Base-by-base conservation (phyloP, 2,797 vertebrate species). In the Lindbergichthys nudifrons region DNA sequence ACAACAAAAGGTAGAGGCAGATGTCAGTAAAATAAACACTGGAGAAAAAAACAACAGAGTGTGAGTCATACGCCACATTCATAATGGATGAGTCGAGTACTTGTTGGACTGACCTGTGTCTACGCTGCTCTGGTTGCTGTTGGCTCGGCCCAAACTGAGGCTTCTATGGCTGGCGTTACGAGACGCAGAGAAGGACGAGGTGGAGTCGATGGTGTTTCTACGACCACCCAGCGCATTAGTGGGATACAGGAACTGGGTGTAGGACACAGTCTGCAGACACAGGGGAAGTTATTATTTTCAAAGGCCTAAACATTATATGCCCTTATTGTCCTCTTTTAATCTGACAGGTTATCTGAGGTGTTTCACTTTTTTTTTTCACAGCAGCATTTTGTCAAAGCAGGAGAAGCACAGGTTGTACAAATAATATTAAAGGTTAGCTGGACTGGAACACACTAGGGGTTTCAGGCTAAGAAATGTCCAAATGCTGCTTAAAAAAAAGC, bases 141-240 rank as follows among this genome's bases (percentile, higher is more conserved):
- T 97, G 77, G 96, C 95, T 62, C 98, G 95, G 63, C 95, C 97
- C 88, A 98, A 86, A 83, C 95, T 97, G 84, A 99, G 97, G 94
- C 97, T 99, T 83, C 98, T 96, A 89, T 99, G 97, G 95, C 97
- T 98, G 91, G 97, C 94, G 70, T 97, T 97, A 23, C 97, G 97
- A 52, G 96, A 97, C 51, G 99, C 97, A 70, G 96, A 97, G 90
- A 98, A 97, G 83, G 97, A 99, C 2, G 97, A 96, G 14, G 96
- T 98, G 92, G 98, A 99, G 91, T 99, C 98, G 83, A 99, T 97
- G 2, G 98, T 99, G 91, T 98, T 99, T 71, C 98, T 96, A 36
- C 98, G 96, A 32, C 94, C 92, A n/a, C 96, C 97, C 56, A 99
- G 95, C 81, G 95, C 97, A 54, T 99, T 97, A 43, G 97, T 99